phyloP scores from a whole-genome alignment of 2,888 invertebrate species.

The Leucoma salicis region DNA sequence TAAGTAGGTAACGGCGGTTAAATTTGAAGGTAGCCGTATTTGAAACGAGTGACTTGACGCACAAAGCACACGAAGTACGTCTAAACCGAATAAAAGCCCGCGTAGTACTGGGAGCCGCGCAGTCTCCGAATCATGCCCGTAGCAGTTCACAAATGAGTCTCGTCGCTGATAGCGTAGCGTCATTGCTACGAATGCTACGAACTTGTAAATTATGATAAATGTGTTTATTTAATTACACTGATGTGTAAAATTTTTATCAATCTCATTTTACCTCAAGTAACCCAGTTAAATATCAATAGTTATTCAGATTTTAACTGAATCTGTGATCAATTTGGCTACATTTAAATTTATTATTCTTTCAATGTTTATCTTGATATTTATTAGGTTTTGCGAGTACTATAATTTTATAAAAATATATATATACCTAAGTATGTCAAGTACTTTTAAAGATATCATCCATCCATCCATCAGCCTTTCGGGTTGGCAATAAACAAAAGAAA shows the following conservation, averaged over 20 bases:
- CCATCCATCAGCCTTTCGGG: too few species aligned
- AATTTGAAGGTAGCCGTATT: constrained; percentile 34
- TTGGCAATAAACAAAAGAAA: too few species aligned
- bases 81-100: constrained; percentile 40
- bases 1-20: constrained; percentile 26
- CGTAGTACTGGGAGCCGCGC: constrained; percentile 69
- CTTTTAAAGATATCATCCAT: too few species aligned
- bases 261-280: too few species aligned
- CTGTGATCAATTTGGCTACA: too few species aligned
- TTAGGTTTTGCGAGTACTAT: too few species aligned
- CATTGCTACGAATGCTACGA: constrained; percentile 29
- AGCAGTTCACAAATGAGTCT: constrained; percentile 48
- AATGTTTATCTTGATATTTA: too few species aligned
- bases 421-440: too few species aligned
- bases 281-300: constrained; percentile 20
- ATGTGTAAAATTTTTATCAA: constrained; percentile 32
- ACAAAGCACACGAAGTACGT: constrained; percentile 38
- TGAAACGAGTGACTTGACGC: constrained; percentile 35
- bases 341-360: too few species aligned
- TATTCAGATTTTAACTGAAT: too few species aligned
- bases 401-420: too few species aligned
- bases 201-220: constrained; percentile 49
- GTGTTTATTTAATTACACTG: constrained; percentile 48
- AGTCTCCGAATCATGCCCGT: constrained; percentile 63
- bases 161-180: constrained; percentile 39